Conservation (phyloP, 2,888 invertebrate species). For the Hyalella azteca region DNA sequence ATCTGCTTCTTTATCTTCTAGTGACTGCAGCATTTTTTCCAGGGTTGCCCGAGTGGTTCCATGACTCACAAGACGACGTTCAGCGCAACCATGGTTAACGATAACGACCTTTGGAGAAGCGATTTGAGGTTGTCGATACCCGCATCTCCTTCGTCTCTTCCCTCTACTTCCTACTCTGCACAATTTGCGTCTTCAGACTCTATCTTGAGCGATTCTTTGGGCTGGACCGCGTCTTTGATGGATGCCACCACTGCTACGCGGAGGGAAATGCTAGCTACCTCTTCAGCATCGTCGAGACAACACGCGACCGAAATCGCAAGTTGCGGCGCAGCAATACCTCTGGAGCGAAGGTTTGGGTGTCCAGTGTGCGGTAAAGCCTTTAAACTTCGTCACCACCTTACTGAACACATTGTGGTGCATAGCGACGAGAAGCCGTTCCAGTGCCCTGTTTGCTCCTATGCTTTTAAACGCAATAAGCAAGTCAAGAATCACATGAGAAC, state of each 20-base stretch:
- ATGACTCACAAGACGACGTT: neutral
- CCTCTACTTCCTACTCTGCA: neutral
- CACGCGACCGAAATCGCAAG: neutral
- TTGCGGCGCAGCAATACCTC: neutral
- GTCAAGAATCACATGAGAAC: slow-evolving; percentile 51
- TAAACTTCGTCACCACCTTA: slow-evolving; percentile 55
- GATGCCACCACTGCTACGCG: neutral
- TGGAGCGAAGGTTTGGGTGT: slow-evolving; percentile 50
- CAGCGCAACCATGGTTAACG: neutral
- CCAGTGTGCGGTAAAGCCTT: slow-evolving; percentile 54
- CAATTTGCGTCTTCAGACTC: slow-evolving; percentile 5
- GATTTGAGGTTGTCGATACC: neutral
- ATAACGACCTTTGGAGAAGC: neutral
- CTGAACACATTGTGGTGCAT: slow-evolving; percentile 56
- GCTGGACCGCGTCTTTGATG: neutral
- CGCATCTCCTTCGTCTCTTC: neutral
- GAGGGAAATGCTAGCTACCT: neutral
- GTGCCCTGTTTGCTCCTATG: slow-evolving; percentile 47
- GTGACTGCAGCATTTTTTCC: slow-evolving; percentile 26
- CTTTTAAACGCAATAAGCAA: slow-evolving; percentile 54
- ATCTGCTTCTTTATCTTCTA: slow-evolving; percentile 3
- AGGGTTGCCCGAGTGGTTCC: slow-evolving; percentile 9
- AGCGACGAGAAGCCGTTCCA: slow-evolving; percentile 50
- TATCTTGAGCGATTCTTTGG: neutral
- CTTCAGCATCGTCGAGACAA: neutral